phyloP scores from a whole-genome alignment of 2,888 invertebrate species.

The Acleris emargana region DNA sequence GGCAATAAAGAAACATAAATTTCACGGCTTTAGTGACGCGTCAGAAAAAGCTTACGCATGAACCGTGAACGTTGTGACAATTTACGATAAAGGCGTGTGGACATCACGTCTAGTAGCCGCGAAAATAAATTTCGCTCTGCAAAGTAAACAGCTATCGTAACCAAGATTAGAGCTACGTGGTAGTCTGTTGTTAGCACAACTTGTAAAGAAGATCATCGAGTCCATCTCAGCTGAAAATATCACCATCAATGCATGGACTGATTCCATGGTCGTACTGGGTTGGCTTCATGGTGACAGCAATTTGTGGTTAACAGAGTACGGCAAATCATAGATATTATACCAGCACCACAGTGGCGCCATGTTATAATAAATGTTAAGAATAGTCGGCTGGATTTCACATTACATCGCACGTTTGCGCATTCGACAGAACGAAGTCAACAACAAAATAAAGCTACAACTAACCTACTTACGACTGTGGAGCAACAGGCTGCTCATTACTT shows the following conservation, averaged over 20 bases:
- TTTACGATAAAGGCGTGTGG: background rate
- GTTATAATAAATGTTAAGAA: constrained; percentile 30
- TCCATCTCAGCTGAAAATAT: background rate
- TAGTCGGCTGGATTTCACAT: constrained; percentile 30
- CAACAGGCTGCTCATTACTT: too few relatives aligned
- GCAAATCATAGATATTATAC: background rate
- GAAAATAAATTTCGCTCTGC: too few relatives aligned
- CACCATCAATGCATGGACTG: background rate
- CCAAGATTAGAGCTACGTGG: too few relatives aligned
- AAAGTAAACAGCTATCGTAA: too few relatives aligned
- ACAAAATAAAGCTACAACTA: too few relatives aligned
- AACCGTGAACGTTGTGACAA: background rate
- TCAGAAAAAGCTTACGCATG: constrained; percentile 4
- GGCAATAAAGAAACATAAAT: background rate
- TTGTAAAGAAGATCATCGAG: background rate
- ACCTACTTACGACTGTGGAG: too few relatives aligned
- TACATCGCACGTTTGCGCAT: constrained; percentile 3
- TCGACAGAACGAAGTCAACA: background rate
- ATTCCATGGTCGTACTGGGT: constrained; percentile 8
- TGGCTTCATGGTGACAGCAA: constrained; percentile 4
- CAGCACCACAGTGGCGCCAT: background rate
- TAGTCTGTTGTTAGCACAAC: too few relatives aligned
- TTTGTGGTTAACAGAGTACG: constrained; percentile 7
- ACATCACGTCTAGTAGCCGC: too few relatives aligned
- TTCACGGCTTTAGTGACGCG: constrained; percentile 9